A percentile compares a stretch with the other conserved stretches of the same genome.
These are phyloP conservation scores for Numenius phaeopus DNA, from an alignment of 2,797 vertebrate genomes.

Conservation along the genomic window DNA sequence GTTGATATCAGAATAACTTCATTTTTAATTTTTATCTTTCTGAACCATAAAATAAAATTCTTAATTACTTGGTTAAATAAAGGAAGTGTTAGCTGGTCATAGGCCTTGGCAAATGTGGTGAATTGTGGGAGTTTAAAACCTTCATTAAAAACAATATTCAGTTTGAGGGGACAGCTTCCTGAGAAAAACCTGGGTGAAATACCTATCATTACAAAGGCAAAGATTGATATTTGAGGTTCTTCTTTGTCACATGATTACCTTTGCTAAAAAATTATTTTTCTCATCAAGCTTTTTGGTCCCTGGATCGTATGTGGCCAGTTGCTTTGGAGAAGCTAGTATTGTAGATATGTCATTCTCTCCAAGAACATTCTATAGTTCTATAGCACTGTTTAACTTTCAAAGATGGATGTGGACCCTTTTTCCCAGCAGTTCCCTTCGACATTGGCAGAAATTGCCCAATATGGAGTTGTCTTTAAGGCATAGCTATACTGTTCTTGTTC, in stretches of 20 bases:
- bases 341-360: neutral
- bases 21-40: neutral
- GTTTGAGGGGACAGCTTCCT: neutral
- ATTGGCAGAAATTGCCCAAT: neutral
- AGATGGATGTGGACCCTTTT: neutral
- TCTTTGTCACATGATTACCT: neutral
- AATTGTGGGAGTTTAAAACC: neutral
- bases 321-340: neutral
- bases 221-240: neutral
- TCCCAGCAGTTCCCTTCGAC: neutral
- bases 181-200: neutral
- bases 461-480: neutral
- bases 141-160: neutral
- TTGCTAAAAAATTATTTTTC: neutral
- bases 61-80: neutral
- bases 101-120: neutral
- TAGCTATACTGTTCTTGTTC: neutral
- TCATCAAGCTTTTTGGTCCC: neutral
- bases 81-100: neutral
- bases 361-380: neutral
- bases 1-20: neutral
- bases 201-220: rapidly evolving
- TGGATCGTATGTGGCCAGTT: neutral
- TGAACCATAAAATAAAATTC: neutral
- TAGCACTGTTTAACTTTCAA: neutral